Base-by-base conservation (phyloP, 2,888 invertebrate genomes). In the Eristalis intricaria region DNA sequence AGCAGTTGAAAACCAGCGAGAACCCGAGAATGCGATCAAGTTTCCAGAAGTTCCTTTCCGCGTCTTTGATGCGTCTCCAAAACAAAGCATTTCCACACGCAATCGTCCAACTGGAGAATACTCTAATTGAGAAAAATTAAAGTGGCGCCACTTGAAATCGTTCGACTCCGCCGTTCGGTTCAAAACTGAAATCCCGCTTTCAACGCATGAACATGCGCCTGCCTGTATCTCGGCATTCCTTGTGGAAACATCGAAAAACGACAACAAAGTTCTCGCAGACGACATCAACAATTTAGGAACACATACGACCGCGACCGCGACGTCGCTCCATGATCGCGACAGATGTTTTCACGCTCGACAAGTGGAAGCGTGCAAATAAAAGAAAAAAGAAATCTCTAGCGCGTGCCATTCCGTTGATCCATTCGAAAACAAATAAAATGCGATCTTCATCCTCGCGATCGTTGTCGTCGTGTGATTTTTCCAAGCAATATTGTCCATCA, bases 321-420 rank as follows among this genome's bases (percentile, higher is more conserved):
- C 56, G 69, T 65, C 35, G 40, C 43, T 64, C 43, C 79, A 38
- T 76, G 60, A 68, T 19, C 26, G 32, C 75, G 66, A 81, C 84
- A 85, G 81, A 85, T 85, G 84, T 76, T 81, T 80, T 71, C 40
- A 71, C 40, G 61, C 74, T 77, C 43, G 38, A 70, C 61, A 66
- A 26, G 75, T 38, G 35, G 71, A 56, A 69, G 50, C 56, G 11
- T 60, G 35, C 56, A 23, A 65, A 82, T 78, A 32, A 82, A 50
- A 1, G 23, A 60, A 60, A 60, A 26, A 23, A 4, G 23, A 60
- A 78, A 65, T 58, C 40, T 70, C 74, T 22, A 83, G 71, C 86
- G 86, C 86, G 86, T 86, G 86, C 86, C 86, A 86, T 78, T 86
- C 75, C 38, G 70, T 58, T 86, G 78, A 83, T 75, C 78, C 78